Evolutionary conservation across 2,113 vertebrate species (phyloP).

Genomic region (Bostrychus sinensis): DNA sequence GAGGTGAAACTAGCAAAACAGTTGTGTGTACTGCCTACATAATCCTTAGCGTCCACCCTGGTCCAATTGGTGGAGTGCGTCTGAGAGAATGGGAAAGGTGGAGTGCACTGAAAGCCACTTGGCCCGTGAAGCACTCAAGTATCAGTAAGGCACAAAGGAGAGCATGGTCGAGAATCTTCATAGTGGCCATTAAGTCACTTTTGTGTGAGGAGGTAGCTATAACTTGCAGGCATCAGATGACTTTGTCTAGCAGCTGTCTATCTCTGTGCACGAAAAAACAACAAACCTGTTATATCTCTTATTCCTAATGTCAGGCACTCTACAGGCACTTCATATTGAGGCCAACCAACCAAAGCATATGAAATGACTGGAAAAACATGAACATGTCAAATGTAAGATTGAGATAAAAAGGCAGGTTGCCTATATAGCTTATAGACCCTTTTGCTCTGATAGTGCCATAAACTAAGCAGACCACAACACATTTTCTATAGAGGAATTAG

Average conservation of each 20-base stretch:
- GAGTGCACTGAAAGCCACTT: constrained; percentile 56
- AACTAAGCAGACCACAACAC: too few relatives aligned
- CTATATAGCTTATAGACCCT: too few relatives aligned
- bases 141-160: constrained; percentile 48
- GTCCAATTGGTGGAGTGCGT: constrained; percentile 40
- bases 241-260: constrained; percentile 20
- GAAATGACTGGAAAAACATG: too few relatives aligned
- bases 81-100: constrained; percentile 10
- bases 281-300: constrained; percentile 5
- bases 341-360: constrained; percentile 13
- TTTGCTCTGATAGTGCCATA: too few relatives aligned
- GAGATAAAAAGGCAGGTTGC: too few relatives aligned
- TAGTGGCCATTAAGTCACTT: constrained; percentile 61
- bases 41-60: constrained; percentile 41
- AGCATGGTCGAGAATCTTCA: constrained; percentile 48
- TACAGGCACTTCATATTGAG: constrained; percentile 16
- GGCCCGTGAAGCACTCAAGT: constrained; percentile 57
- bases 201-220: constrained; percentile 44
- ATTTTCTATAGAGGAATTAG: too few relatives aligned
- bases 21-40: constrained; percentile 36
- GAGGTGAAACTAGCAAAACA: constrained; percentile 36
- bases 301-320: constrained; percentile 18
- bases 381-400: too few relatives aligned
- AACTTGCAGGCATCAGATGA: constrained; percentile 36
- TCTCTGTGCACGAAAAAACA: constrained; percentile 15